Evolutionary conservation across 1,140 invertebrate species (phyloP).

Genomic region (Drosophila auraria): DNA sequence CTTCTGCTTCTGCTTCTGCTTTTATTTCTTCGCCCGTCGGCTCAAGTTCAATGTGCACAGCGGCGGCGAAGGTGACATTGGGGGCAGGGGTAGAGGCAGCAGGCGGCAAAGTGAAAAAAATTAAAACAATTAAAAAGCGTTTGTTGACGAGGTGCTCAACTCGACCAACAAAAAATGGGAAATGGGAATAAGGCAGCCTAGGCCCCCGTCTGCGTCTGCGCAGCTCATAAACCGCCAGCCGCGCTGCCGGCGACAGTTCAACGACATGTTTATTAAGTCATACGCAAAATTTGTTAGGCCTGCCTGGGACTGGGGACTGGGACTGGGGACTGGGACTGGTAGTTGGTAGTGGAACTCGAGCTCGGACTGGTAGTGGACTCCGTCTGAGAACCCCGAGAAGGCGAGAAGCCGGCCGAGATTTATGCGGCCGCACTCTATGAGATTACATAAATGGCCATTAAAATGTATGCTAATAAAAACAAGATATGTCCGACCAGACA

Average conservation of each 20-base stretch:
- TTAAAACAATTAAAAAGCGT: slow-evolving; percentile 80
- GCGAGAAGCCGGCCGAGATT: slow-evolving; percentile 44
- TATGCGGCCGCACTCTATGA: slow-evolving; percentile 71
- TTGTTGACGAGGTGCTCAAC: slow-evolving; percentile 68
- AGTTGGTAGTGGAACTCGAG: not conserved
- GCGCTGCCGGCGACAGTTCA: slow-evolving; percentile 76
- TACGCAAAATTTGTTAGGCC: slow-evolving; percentile 73
- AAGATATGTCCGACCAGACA: slow-evolving; percentile 49
- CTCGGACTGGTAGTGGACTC: not conserved
- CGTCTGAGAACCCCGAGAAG: slow-evolving; percentile 60
- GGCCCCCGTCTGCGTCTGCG: slow-evolving; percentile 40
- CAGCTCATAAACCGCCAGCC: slow-evolving; percentile 52
- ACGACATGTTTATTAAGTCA: slow-evolving; percentile 84
- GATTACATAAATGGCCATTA: slow-evolving; percentile 80
- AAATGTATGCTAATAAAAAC: slow-evolving; percentile 79
- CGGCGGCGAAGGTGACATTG: not conserved
- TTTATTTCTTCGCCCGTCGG: slow-evolving; percentile 67
- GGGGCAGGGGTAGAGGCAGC: not conserved
- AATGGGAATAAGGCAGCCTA: slow-evolving; percentile 35
- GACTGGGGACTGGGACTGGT: not conserved
- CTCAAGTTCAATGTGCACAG: slow-evolving; percentile 81
- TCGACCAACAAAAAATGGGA: slow-evolving; percentile 23
- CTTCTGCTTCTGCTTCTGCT: slow-evolving; percentile 10
- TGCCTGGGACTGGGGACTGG: slow-evolving; percentile 13
- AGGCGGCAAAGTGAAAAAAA: slow-evolving; percentile 41